Evolutionary conservation across 2,888 invertebrate species (phyloP).

Genomic region (Elysia crispata): DNA sequence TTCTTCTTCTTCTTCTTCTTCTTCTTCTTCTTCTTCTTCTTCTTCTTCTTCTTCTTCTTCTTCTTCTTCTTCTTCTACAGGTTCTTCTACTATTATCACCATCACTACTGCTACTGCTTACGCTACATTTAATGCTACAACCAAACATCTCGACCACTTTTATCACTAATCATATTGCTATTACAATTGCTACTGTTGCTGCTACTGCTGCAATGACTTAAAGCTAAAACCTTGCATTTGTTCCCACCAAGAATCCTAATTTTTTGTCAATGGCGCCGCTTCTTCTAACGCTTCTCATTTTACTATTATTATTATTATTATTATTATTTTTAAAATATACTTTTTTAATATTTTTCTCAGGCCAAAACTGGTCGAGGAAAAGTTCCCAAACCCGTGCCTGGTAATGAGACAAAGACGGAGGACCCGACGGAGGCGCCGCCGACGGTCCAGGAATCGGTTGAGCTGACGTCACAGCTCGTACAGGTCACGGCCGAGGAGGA

Average conservation of each 20-base stretch:
- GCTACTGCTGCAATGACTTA: no score
- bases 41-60: conserved; percentile 19
- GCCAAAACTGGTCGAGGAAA: not conserved
- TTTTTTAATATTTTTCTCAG: no score
- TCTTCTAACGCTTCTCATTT: conserved; percentile 7
- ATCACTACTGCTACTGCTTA: no score
- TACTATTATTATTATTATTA: not conserved
- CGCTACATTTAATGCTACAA: no score
- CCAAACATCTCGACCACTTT: no score
- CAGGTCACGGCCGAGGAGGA: conserved; percentile 46
- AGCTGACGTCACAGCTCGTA: conserved; percentile 47
- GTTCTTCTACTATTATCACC: not conserved
- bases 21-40: conserved; percentile 35
- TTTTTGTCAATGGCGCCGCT: no score
- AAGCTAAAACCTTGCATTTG: no score
- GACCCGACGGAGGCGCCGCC: not conserved
- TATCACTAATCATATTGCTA: no score
- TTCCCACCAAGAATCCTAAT: no score
- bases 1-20: conserved; percentile 26
- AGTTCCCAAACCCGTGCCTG: not conserved
- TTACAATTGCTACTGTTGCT: no score
- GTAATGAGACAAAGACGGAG: conserved; percentile 9
- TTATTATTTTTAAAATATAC: no score
- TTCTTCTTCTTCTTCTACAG: conserved; percentile 10
- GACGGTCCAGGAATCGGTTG: conserved; percentile 44